Evolutionary conservation across 2,113 vertebrate genomes (phyloP).

Genomic region (Cettia cetti): DNA sequence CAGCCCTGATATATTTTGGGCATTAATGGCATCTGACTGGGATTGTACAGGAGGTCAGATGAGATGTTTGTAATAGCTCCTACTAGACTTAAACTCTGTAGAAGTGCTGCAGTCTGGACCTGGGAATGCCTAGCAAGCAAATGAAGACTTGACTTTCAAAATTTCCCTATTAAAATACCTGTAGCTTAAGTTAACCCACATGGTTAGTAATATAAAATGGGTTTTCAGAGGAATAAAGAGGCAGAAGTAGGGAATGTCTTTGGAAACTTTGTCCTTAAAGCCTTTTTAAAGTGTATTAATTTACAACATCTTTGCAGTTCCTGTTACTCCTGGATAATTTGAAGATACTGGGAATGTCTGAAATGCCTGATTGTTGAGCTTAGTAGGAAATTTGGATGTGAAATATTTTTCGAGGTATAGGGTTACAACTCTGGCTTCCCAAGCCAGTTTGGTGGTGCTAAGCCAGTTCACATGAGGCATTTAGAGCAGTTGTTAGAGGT

Average conservation of each 20-base stretch:
- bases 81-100: neutral
- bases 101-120: neutral
- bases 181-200: neutral
- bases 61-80: neutral
- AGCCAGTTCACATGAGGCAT: neutral
- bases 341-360: neutral
- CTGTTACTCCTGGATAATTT: neutral
- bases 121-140: neutral
- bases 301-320: neutral
- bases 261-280: neutral
- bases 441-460: neutral
- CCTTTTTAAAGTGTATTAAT: neutral
- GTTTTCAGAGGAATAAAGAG: neutral
- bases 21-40: neutral
- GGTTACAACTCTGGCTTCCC: conserved; percentile 11
- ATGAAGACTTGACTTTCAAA: neutral
- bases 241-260: neutral
- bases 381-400: neutral
- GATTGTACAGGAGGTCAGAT: neutral
- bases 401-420: neutral
- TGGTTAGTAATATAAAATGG: neutral
- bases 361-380: neutral
- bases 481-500: neutral
- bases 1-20: neutral
- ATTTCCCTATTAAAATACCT: neutral